Percentiles rank a stretch among this genome's conserved stretches.
Conservation (phyloP, 2,113 vertebrate species). For the Neomonachus schauinslandi region DNA sequence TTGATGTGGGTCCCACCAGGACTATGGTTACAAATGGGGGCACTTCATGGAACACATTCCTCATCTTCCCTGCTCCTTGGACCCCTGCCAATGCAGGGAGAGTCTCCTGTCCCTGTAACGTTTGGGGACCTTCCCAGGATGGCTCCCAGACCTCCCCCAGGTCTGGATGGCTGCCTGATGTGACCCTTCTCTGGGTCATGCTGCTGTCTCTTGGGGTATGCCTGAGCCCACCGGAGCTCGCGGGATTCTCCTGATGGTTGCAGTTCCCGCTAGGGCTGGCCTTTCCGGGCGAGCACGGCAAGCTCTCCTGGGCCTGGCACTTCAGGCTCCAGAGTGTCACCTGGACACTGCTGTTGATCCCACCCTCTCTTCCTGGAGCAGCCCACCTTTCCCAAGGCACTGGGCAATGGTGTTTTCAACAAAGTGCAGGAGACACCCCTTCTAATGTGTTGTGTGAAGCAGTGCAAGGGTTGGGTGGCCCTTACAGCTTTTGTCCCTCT, state of each 20-base stretch:
- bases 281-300: no score
- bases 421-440: fast-evolving
- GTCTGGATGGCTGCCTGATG: neutral
- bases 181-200: fast-evolving
- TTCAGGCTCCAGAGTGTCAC: fast-evolving
- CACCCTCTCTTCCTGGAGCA: fast-evolving
- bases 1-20: no score
- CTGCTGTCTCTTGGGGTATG: neutral
- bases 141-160: neutral
- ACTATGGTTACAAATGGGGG: neutral
- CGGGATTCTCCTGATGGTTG: fast-evolving
- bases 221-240: fast-evolving
- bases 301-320: fast-evolving
- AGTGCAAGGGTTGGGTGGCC: fast-evolving
- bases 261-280: neutral
- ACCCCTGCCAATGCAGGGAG: neutral
- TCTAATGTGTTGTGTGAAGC: fast-evolving
- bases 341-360: fast-evolving
- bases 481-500: fast-evolving
- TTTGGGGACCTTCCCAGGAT: neutral
- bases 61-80: neutral
- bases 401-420: fast-evolving
- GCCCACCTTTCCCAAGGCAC: no score
- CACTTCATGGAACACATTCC: fast-evolving
- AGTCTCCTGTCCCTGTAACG: fast-evolving